Base-by-base conservation (phyloP, 2,113 vertebrate species). In the Phylloscopus trochilus region DNA sequence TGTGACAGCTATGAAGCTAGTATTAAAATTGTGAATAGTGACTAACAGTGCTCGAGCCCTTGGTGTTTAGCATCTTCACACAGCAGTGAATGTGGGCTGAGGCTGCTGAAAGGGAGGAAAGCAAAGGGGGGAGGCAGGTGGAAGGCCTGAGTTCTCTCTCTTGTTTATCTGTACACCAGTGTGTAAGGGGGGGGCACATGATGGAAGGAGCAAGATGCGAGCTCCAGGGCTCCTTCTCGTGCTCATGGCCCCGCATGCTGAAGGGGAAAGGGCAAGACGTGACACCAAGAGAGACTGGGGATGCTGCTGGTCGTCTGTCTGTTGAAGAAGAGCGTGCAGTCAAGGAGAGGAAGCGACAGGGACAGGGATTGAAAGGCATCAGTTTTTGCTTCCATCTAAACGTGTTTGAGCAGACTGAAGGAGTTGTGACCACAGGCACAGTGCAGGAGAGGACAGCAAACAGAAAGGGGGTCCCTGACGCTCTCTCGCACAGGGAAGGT, bases 1-100 rank as follows among this genome's bases (percentile, higher is more conserved):
- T 97, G 97, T 98, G 98, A 98, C 98, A 98, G 97, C 98, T 98
- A 98, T 98, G 98, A 98, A 98, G 96, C 95, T 95, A 97, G 97
- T 98, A 96, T 97, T 98, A 98, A 98, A 97, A 96, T 94, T 83
- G 94, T 98, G 97, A 98, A 98, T 98, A 97, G 95, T 73, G 87
- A 92, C 97, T 79, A 86, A 90, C 81, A 76, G 93, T 83, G 96
- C 96, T 91, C 68, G 62, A 72, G 73, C 83, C 88, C 95, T 87
- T 15, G 1, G 70, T 73, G 80, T 92, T 95, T 94, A 93, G 96
- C 88, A 95, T 95, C 89, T 79, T 95, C 90, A 60, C 92, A 90
- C 87, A 96, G 95, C 80, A 37, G 75, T 96, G 97, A 97, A 98
- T 89, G 69, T 13, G 5, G 67, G 52, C 79, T 82, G 82, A 49